These are phyloP conservation scores for Ia io DNA, from an alignment of 2,113 vertebrate genomes.

Conservation along the genomic window DNA sequence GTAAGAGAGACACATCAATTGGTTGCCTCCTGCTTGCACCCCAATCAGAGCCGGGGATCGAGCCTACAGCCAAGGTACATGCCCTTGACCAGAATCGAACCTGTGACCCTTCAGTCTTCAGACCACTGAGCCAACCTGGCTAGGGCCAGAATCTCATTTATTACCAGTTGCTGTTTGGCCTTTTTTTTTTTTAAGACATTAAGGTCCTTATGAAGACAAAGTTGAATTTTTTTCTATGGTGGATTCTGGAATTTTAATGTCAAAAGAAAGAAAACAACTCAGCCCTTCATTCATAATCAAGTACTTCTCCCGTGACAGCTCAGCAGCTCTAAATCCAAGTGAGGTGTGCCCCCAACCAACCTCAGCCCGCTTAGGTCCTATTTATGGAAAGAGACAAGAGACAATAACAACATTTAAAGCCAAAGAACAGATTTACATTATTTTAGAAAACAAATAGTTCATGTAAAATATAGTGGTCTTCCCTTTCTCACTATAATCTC, in stretches of 20 bases:
- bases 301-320: background rate
- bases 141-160: too few species aligned
- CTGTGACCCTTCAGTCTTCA: too few species aligned
- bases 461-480: background rate
- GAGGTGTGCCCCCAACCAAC: background rate
- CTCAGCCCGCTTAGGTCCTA: background rate
- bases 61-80: too few species aligned
- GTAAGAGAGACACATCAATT: too few species aligned
- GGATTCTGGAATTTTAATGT: constrained; percentile 7
- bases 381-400: background rate
- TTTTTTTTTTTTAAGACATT: background rate
- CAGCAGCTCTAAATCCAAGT: background rate
- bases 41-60: too few species aligned
- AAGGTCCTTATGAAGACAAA: background rate
- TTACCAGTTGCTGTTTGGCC: too few species aligned
- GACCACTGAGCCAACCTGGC: too few species aligned
- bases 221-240: background rate
- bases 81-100: too few species aligned
- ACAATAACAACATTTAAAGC: background rate
- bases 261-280: background rate
- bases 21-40: too few species aligned
- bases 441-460: background rate
- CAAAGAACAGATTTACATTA: background rate
- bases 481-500: background rate
- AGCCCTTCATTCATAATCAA: background rate